Evolutionary conservation across 2,113 vertebrate species (phyloP), one percentile per base, ranked within the genome.

Genomic region (Pipa parva): DNA sequence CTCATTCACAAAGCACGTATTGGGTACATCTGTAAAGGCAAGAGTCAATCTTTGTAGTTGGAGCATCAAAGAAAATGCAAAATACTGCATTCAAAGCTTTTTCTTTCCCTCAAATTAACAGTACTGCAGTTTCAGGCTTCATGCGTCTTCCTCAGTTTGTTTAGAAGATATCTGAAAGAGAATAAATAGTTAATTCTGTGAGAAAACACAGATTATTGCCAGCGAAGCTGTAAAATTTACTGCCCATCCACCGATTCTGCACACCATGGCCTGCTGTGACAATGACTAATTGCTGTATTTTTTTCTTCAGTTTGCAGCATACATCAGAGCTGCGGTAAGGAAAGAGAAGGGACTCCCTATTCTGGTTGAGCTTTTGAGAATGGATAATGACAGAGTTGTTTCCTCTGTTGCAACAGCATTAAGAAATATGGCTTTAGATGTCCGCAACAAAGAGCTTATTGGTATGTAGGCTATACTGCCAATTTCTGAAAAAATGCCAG

Each of bases 261-360:
- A 49, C 5, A 28, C 20, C 21, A 17, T 39, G 27, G 29, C 24
- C 29, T 26, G 24, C 28, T 8, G 45, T 31, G 3, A 50, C 24
- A 11, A 12, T 59, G 17, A 37, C 15, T 51, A 24, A 68, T 51
- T 27, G 10, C n/a, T 27, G 48, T 18, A 20, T 28, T 17, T 46
- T 24, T 42, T 24, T 7, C 24, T 3, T 4, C 73, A 99, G 97
- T 99, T 98, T 55, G 95, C 97, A 72, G 92, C 92, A 0, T 99
- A 99, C 68, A 97, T 99, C 42, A 93, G 97, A 27, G 95, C 94
- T 0, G 93, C 97, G 0, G 97, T 99, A 27, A 87, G 97, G 45
- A 99, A 99, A 71, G 97, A 99, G 73, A 99, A 99, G 72, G 97
- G 97, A 3, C 88, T 99, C 59, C 97, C 97, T 12, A 99, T 99